Evolutionary conservation across 1,140 invertebrate species (phyloP).

Genomic region (Calycopis cecrops): DNA sequence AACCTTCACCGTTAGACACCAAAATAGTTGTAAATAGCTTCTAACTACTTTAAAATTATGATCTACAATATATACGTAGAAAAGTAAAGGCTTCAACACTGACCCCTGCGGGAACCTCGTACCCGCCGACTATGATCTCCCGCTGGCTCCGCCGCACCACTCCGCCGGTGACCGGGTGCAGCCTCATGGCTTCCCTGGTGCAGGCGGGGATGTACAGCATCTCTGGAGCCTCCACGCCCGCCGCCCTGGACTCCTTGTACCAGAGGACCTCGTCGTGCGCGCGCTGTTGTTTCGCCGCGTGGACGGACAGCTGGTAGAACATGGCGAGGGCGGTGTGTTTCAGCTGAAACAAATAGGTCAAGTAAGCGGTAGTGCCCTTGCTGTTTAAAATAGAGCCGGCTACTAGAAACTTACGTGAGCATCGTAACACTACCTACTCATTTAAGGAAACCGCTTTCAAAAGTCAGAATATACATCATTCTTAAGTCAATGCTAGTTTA

Average conservation of each 20-base stretch:
- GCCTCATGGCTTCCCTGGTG: slow-evolving; percentile 44
- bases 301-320: slow-evolving; percentile 60
- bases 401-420: too few relatives aligned
- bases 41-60: background rate
- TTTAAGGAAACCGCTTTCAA: too few relatives aligned
- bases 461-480: too few relatives aligned
- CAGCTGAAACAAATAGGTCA: slow-evolving; percentile 34
- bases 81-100: slow-evolving; percentile 12
- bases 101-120: slow-evolving; percentile 57
- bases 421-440: too few relatives aligned
- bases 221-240: slow-evolving; percentile 34
- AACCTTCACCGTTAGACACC: too few relatives aligned
- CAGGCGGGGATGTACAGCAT: slow-evolving; percentile 49
- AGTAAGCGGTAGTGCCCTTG: background rate
- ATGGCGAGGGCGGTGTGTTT: slow-evolving; percentile 55
- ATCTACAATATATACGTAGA: background rate
- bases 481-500: too few relatives aligned
- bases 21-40: too few relatives aligned
- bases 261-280: slow-evolving; percentile 59
- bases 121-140: slow-evolving; percentile 45
- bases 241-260: slow-evolving; percentile 42
- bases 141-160: slow-evolving; percentile 52
- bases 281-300: slow-evolving; percentile 56
- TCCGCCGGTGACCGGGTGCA: slow-evolving; percentile 57
- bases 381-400: background rate